Percentiles rank a stretch among this genome's conserved stretches.
These are phyloP conservation scores for Spilosoma lubricipeda DNA, from an alignment of 2,888 invertebrate genomes.

Conservation along the genomic window DNA sequence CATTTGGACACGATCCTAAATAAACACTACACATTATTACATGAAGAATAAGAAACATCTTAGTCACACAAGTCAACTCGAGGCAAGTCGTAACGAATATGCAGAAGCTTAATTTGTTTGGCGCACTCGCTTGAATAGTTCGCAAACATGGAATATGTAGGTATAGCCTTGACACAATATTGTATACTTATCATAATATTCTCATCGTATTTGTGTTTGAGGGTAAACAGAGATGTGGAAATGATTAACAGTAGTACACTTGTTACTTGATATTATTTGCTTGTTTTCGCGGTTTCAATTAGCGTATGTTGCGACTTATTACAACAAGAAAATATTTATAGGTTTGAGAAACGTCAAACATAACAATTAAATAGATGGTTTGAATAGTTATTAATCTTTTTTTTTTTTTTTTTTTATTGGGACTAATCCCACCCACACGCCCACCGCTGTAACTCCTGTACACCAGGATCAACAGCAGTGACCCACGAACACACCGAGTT, in stretches of 20 bases:
- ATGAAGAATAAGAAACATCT: not conserved
- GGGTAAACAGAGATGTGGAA: constrained; percentile 19
- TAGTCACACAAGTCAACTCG: constrained; percentile 1
- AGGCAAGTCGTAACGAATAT: constrained; percentile 12
- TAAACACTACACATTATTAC: not conserved
- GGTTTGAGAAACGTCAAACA: not conserved
- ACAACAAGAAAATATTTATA: not conserved
- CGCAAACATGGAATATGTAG: constrained; percentile 15
- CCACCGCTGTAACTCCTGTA: too few relatives aligned
- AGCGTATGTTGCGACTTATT: not conserved
- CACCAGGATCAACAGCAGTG: too few relatives aligned
- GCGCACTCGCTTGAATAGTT: constrained; percentile 21
- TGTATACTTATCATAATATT: constrained; percentile 17
- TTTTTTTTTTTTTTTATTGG: too few relatives aligned
- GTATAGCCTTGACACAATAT: constrained; percentile 27
- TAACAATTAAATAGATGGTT: not conserved
- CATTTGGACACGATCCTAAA: not conserved
- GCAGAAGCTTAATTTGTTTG: constrained; percentile 23
- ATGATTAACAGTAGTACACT: constrained; percentile 9
- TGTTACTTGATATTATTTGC: constrained; percentile 3
- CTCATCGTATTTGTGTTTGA: constrained; percentile 12
- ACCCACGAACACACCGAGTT: too few relatives aligned
- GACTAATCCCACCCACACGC: too few relatives aligned
- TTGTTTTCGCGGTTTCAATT: not conserved
- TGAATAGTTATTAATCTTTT: not conserved